phyloP scores from a whole-genome alignment of 2,113 vertebrate genomes.

The Centropristis striata region DNA sequence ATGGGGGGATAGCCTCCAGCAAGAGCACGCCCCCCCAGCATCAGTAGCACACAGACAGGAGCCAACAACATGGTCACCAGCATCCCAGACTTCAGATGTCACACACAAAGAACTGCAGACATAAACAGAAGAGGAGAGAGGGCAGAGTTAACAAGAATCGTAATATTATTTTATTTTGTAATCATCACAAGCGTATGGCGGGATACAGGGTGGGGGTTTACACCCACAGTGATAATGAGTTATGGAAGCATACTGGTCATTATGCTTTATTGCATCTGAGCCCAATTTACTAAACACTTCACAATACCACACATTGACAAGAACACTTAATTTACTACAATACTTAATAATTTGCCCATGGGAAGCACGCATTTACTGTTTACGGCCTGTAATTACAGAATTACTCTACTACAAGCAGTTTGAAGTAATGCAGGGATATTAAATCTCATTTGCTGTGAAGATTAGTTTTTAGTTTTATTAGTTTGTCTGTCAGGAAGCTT shows the following conservation, averaged over 20 bases:
- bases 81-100: constrained; percentile 65
- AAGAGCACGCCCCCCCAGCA: constrained; percentile 69
- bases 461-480: constrained; percentile 3
- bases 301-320: neutral
- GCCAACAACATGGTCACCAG: constrained; percentile 80
- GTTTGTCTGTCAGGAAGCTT: constrained; percentile 7
- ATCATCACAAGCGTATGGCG: neutral
- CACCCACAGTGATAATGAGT: neutral
- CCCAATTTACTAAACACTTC: neutral
- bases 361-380: neutral
- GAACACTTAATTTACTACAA: neutral
- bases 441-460: neutral
- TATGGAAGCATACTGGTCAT: neutral
- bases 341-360: neutral
- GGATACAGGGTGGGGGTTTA: neutral
- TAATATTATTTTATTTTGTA: neutral
- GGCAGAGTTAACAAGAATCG: neutral
- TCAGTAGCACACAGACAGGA: constrained; percentile 83
- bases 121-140: constrained; percentile 25
- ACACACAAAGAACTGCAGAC: constrained; percentile 65
- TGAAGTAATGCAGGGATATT: neutral
- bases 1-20: constrained; percentile 91
- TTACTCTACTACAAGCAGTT: neutral
- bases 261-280: neutral
- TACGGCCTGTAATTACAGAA: neutral